Evolutionary conservation across 2,797 vertebrate species (phyloP).

Genomic region (Fratercula arctica): DNA sequence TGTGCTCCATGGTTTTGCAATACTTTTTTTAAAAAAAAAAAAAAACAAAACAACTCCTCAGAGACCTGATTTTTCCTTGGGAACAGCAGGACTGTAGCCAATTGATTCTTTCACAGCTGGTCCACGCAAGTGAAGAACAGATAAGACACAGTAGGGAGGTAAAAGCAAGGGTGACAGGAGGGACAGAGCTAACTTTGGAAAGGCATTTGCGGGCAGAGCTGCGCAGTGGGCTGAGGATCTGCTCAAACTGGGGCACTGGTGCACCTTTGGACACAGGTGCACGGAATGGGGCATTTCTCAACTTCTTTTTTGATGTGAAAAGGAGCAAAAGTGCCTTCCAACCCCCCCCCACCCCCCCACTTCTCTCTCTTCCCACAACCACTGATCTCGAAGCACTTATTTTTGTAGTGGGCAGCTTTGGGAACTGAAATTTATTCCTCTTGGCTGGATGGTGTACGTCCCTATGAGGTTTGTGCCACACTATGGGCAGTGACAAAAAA

Average conservation of each 20-base stretch:
- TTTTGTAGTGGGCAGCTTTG: not conserved
- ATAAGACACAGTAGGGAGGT: not conserved
- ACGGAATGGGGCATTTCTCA: not conserved
- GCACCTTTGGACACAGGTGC: not conserved
- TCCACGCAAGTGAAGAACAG: not conserved
- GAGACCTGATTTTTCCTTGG: not conserved
- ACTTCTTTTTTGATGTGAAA: not conserved
- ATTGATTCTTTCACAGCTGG: not conserved
- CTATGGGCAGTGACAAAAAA: not conserved
- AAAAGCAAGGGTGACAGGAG: not conserved
- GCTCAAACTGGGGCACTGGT: not conserved
- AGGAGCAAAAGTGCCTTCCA: not conserved
- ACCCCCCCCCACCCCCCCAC: too few relatives aligned
- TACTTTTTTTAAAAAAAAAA: not conserved
- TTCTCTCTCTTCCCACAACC: fast-evolving
- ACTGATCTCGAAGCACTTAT: not conserved
- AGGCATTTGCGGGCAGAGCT: not conserved
- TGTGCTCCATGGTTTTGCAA: not conserved
- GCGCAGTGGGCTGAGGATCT: not conserved
- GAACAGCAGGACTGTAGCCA: not conserved
- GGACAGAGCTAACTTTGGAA: not conserved
- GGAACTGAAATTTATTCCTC: not conserved
- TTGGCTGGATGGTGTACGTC: not conserved
- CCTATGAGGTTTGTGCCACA: fast-evolving
- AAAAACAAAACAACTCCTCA: not conserved